Percentiles rank a stretch among this genome's conserved stretches.
Conservation (phyloP, 1,140 invertebrate species). For the Bemisia tabaci region DNA sequence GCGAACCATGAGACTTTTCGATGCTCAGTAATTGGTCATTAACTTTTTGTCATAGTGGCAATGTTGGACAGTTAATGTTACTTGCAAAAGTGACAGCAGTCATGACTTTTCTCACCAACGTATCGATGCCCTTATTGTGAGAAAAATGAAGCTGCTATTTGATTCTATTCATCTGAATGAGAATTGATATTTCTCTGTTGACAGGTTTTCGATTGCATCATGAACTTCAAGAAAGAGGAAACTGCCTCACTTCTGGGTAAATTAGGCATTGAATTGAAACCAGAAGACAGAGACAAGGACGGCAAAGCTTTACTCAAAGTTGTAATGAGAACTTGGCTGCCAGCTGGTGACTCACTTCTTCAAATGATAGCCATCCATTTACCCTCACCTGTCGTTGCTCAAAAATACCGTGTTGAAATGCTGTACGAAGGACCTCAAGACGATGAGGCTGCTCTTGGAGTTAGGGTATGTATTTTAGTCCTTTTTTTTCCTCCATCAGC, state of each 20-base stretch:
- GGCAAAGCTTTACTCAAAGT: conserved; percentile 83
- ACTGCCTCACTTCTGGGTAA: conserved; percentile 73
- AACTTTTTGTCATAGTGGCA: too few relatives aligned
- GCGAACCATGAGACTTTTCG: too few relatives aligned
- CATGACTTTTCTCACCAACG: too few relatives aligned
- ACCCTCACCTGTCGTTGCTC: conserved; percentile 95
- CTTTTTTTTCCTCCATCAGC: conserved; percentile 1
- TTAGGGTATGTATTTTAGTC: conserved; percentile 41
- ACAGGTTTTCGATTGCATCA: conserved; percentile 89
- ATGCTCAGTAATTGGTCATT: too few relatives aligned
- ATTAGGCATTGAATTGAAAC: conserved; percentile 79
- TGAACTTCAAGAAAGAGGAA: conserved; percentile 97
- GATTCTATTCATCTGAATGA: too few relatives aligned
- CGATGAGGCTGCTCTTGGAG: conserved; percentile 87
- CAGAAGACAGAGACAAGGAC: conserved; percentile 93
- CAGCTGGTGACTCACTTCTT: conserved; percentile 96
- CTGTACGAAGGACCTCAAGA: conserved; percentile 95
- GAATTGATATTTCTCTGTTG: too few relatives aligned
- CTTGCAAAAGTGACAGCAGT: too few relatives aligned
- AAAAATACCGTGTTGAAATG: conserved; percentile 99
- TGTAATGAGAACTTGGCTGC: conserved; percentile 97
- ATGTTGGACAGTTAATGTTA: too few relatives aligned
- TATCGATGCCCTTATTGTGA: too few relatives aligned
- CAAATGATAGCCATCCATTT: conserved; percentile 99
- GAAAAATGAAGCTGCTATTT: too few relatives aligned